These are phyloP conservation scores for Brachymystax lenok DNA, from an alignment of 2,797 vertebrate species.

Conservation along the genomic window DNA sequence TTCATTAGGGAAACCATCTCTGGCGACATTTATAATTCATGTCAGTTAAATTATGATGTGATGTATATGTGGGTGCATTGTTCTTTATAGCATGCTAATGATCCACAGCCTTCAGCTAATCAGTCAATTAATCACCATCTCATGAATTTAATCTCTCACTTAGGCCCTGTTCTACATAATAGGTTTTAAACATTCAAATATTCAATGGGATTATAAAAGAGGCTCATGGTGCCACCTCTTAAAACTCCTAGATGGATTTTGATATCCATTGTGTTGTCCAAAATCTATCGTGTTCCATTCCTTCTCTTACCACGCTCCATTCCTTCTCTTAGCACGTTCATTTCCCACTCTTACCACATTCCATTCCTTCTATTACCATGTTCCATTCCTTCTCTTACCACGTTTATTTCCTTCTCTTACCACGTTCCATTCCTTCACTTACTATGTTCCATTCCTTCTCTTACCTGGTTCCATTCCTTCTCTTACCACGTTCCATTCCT, in stretches of 20 bases:
- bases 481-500: too few species aligned
- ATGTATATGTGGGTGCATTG: constrained; percentile 56
- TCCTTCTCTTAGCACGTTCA: not conserved
- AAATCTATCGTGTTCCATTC: too few species aligned
- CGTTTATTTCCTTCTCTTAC: too few species aligned
- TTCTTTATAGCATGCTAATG: constrained; percentile 67
- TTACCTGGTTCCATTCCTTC: too few species aligned
- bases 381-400: too few species aligned
- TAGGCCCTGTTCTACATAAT: constrained; percentile 68
- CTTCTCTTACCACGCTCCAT: not conserved
- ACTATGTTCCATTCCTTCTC: too few species aligned
- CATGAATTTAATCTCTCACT: constrained; percentile 74
- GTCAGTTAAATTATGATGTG: constrained; percentile 61
- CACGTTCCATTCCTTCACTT: too few species aligned
- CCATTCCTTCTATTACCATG: too few species aligned
- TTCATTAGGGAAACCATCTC: constrained; percentile 64
- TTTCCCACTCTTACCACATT: too few species aligned
- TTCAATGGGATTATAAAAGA: constrained; percentile 63
- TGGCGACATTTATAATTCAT: constrained; percentile 64
- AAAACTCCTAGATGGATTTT: constrained; percentile 2
- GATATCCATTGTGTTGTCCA: not conserved
- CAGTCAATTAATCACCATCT: constrained; percentile 76
- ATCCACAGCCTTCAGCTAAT: constrained; percentile 70
- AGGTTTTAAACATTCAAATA: constrained; percentile 67
- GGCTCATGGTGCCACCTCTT: constrained; percentile 20